A percentile compares a stretch with the other conserved stretches of the same genome.
These are phyloP conservation scores for Champsocephalus gunnari DNA, from an alignment of 2,797 vertebrate genomes.

Conservation along the genomic window DNA sequence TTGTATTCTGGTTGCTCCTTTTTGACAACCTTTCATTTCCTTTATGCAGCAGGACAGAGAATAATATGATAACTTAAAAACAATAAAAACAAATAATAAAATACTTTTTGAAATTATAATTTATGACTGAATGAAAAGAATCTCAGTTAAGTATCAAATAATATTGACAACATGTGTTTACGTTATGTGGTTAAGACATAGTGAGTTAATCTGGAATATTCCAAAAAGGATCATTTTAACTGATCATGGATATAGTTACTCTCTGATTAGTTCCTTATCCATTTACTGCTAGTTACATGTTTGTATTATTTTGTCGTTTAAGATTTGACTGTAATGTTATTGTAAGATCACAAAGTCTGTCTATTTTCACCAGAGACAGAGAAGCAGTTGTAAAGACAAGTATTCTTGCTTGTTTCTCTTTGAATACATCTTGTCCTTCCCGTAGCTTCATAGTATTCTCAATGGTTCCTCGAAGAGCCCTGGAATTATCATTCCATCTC, in stretches of 20 bases:
- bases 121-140: no score
- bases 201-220: no score
- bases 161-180: no score
- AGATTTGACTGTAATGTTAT: background rate
- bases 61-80: no score
- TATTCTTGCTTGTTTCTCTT: background rate
- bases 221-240: background rate
- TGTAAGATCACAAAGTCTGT: background rate
- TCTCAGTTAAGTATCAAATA: no score
- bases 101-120: no score
- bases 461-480: background rate
- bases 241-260: background rate
- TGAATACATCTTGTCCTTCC: background rate
- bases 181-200: no score
- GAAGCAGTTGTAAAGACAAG: constrained; percentile 11
- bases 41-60: no score
- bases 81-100: no score
- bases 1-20: no score
- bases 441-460: background rate
- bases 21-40: no score
- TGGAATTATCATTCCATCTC: constrained; percentile 12
- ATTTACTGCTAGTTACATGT: background rate
- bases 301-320: background rate
- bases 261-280: background rate
- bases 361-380: constrained; percentile 19